These are phyloP conservation scores for Argynnis bischoffii DNA, from an alignment of 2,888 invertebrate genomes.

Conservation along the genomic window DNA sequence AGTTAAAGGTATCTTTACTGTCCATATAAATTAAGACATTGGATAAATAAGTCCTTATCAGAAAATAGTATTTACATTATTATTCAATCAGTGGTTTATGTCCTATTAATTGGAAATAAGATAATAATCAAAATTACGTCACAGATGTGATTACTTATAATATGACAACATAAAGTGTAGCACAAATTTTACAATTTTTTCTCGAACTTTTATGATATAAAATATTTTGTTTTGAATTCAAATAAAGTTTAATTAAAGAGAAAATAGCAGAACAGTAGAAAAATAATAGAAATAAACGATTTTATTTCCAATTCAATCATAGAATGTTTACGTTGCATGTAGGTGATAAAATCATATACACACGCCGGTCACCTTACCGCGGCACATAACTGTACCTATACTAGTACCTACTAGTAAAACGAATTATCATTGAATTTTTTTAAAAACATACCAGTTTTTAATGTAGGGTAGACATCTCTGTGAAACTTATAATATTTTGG, in stretches of 20 bases:
- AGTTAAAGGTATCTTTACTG: too few species aligned
- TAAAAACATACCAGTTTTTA: slow-evolving; percentile 63
- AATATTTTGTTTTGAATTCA: too few species aligned
- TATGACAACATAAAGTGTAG: background rate
- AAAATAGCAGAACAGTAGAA: too few species aligned
- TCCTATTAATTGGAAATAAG: background rate
- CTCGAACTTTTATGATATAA: background rate
- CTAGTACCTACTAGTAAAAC: slow-evolving; percentile 16
- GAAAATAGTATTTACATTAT: background rate
- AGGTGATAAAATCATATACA: slow-evolving; percentile 35
- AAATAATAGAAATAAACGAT: background rate
- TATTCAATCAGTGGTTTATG: slow-evolving; percentile 5
- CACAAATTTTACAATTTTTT: background rate
- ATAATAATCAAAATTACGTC: slow-evolving; percentile 5
- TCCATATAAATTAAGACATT: too few species aligned
- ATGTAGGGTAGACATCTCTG: slow-evolving; percentile 64
- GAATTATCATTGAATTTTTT: slow-evolving; percentile 10
- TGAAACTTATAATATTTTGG: slow-evolving; percentile 63
- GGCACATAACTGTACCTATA: slow-evolving; percentile 48
- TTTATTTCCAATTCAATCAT: slow-evolving; percentile 15
- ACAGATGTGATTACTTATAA: background rate
- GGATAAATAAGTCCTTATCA: background rate
- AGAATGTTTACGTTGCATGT: slow-evolving; percentile 26
- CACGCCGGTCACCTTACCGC: slow-evolving; percentile 51
- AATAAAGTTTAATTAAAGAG: too few species aligned